Evolutionary conservation across 2,888 invertebrate species (phyloP), one percentile per base, ranked within the genome.

Genomic region (Eilema griseolum): DNA sequence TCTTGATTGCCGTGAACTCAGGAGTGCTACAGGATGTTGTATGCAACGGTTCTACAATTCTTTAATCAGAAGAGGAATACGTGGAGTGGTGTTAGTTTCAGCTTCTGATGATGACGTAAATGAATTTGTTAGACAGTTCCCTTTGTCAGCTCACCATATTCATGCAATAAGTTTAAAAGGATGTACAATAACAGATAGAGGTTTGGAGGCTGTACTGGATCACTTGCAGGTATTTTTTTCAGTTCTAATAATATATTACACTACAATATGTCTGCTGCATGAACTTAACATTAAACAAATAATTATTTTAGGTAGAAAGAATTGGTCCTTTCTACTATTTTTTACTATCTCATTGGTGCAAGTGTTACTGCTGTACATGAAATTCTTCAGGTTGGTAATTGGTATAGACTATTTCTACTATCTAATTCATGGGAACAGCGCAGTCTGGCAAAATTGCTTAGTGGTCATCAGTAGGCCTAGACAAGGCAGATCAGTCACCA

Each of bases 91-190:
- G 71, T 95, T 99, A 73, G 96, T 98, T 79, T 98, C 98, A 14
- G 98, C 98, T 41, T 97, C 97, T 20, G 99, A 99, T 89, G 98
- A 98, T 86, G 99, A 99, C 92, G 97, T 98, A 67, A 95, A 97
- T 75, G 98, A 99, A 92, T 96, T 99, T 86, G 97, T 98, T 76
- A 97, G 97, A 88, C 97, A 97, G 81, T 98, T 98, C 89, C 97
- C 98, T 7, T 93, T 97, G 82, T 97, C 98, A 67, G 97, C 97
- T 76, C 97, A 98, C 86, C 98, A 98, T 88, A 96, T 99, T 80
- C 97, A 98, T 86, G 98, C 98, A 72, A 96, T 99, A 77, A 97
- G 98, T 86, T 96, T 99, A 83, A 96, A 98, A 85, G 98, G 98
- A 89, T 98, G 98, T 86, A 98, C 98, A 85, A 96, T 99, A 88